Base-by-base conservation (phyloP, 2,113 vertebrate species). In the Passer domesticus region DNA sequence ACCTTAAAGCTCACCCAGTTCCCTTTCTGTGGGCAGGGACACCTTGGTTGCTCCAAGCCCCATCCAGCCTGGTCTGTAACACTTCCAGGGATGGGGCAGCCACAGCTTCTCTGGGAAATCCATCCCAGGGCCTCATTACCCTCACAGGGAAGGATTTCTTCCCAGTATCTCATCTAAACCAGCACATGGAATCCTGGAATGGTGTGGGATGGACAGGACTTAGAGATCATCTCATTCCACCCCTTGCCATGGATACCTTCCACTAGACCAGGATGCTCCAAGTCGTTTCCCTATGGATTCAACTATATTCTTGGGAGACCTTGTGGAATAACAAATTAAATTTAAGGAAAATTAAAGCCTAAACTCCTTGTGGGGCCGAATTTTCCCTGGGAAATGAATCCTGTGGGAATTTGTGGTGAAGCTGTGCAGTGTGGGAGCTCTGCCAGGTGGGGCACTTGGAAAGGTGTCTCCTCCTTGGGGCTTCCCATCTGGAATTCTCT, bases 341-440 rank as follows among this genome's bases (percentile, higher is more conserved):
- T 22, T 25, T 15, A 18, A 80, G 18, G 22, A 37, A 64, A 81
- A 41, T 27, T 22, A 30, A 22, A 10, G 13, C 37, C 67, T 24
- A 18, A 30, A 35, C 23, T 56, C 21, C 4, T 6, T 0, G 0
- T 10, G 8, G 75, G 28, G 52, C 5, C 0, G 0, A 3, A 21
- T 53, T 67, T 63, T 59, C 33, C 15, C 9, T 33, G 22, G 31
- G 9, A 64, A 49, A 21, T 1, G 10, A 53, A 14, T 47, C 17
- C 16, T 47, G 8, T 75, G 46, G 77, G 30, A 25, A 30, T 25
- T 5, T 7, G 13, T 12, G 28, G 24, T 6, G 37, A 18, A 44
- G 14, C 16, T 33, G 22, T 31, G 13, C 17, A 7, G 28, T 10
- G 11, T 11, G 20, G 87, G 25, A 82, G 49, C 50, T 72, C 35